These are phyloP conservation scores for Phenacoccus solenopsis DNA, from an alignment of 1,140 invertebrate species.

Conservation along the genomic window DNA sequence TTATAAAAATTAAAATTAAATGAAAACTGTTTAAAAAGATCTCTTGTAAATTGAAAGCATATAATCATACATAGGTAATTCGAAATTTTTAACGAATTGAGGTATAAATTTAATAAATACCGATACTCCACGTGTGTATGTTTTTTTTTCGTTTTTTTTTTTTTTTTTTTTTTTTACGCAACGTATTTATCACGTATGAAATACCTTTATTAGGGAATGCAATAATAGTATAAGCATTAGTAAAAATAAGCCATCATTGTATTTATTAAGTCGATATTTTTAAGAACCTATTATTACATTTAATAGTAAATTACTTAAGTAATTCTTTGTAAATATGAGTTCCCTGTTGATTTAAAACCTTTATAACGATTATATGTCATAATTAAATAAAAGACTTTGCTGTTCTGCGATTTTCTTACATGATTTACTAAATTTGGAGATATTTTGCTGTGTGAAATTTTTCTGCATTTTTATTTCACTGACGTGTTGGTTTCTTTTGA, in stretches of 20 bases:
- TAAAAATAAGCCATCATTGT: conserved; percentile 14
- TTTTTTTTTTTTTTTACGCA: neutral
- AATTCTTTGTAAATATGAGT: conserved; percentile 9
- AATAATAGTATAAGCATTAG: conserved; percentile 10
- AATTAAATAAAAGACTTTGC: neutral
- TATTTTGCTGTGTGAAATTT: neutral
- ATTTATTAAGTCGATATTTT: neutral
- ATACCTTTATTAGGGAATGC: conserved; percentile 7
- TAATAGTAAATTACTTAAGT: conserved; percentile 13
- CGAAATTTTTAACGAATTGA: neutral
- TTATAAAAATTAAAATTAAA: neutral
- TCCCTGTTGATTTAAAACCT: conserved; percentile 15
- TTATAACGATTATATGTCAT: conserved; percentile 8
- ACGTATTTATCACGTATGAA: neutral
- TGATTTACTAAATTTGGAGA: neutral
- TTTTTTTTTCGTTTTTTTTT: conserved; percentile 6
- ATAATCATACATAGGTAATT: too few relatives aligned
- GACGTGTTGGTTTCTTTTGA: too few relatives aligned
- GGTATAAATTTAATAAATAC: neutral
- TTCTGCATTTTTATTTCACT: too few relatives aligned
- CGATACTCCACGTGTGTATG: neutral
- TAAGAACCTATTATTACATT: neutral
- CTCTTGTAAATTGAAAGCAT: neutral
- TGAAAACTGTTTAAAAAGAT: neutral
- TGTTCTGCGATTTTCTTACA: neutral